Evolutionary conservation across 2,113 vertebrate genomes (phyloP).

Genomic region (Brachypteracias leptosomus): DNA sequence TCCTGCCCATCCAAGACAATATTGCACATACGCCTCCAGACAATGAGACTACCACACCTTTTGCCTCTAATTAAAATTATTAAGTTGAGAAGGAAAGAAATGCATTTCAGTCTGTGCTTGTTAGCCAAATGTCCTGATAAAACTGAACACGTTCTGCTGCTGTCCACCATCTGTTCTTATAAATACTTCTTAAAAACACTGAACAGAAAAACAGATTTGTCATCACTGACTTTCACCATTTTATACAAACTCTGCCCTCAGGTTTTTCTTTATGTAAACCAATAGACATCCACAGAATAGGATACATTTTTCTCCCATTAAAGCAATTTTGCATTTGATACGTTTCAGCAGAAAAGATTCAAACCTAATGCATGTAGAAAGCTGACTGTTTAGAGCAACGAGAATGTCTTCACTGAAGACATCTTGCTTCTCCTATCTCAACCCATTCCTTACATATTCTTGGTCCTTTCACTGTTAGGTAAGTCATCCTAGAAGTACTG

Average conservation of each 20-base stretch:
- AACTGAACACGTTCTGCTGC: constrained; percentile 51
- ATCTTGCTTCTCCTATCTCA: neutral
- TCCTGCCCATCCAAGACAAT: constrained; percentile 59
- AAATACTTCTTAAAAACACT: constrained; percentile 38
- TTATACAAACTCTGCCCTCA: neutral
- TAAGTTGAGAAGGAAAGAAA: constrained; percentile 36
- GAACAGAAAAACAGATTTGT: constrained; percentile 35
- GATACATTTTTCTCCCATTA: neutral
- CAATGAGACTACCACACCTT: constrained; percentile 19
- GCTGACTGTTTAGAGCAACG: neutral
- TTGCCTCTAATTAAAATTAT: constrained; percentile 59
- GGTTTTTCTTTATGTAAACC: neutral
- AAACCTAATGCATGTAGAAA: neutral
- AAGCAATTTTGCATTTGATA: neutral
- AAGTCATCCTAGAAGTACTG: neutral
- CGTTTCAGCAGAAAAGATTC: neutral
- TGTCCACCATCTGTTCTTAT: constrained; percentile 55
- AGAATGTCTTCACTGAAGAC: neutral
- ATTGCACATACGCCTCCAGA: constrained; percentile 50
- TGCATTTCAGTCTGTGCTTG: constrained; percentile 38
- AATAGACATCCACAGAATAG: neutral
- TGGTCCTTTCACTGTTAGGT: neutral
- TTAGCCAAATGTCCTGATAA: constrained; percentile 57
- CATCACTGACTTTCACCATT: constrained; percentile 15
- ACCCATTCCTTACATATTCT: neutral